A percentile compares a stretch with the other conserved stretches of the same genome.
phyloP scores from a whole-genome alignment of 1,140 invertebrate species.

The Drosophila orosa region DNA sequence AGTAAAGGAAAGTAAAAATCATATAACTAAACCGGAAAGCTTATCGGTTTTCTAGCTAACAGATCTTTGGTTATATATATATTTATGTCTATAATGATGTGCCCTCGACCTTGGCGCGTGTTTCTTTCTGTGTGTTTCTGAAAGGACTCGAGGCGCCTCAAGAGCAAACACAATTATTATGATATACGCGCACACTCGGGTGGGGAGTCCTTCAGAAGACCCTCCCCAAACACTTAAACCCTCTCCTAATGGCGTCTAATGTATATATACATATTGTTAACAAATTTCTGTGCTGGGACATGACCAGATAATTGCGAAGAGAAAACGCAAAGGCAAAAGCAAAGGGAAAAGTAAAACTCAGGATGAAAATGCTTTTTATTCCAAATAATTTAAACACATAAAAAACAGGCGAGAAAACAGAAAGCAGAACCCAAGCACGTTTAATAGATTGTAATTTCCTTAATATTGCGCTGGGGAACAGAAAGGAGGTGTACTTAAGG shows the following conservation, averaged over 20 bases:
- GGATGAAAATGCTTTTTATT: slow-evolving; percentile 42
- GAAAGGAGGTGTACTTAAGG: slow-evolving; percentile 57
- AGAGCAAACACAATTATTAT: slow-evolving; percentile 66
- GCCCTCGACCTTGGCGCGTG: slow-evolving; percentile 28
- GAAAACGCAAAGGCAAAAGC: slow-evolving; percentile 19
- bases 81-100: not conserved
- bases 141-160: slow-evolving; percentile 22
- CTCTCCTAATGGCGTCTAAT: slow-evolving; percentile 64
- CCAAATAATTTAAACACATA: slow-evolving; percentile 42
- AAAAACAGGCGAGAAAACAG: slow-evolving; percentile 37
- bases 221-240: slow-evolving; percentile 45
- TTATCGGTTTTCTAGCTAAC: slow-evolving; percentile 12
- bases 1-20: slow-evolving; percentile 7
- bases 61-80: slow-evolving; percentile 1
- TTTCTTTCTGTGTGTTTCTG: not conserved
- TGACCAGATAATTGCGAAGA: slow-evolving; percentile 72
- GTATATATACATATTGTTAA: slow-evolving; percentile 52
- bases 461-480: slow-evolving; percentile 55
- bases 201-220: slow-evolving; percentile 47
- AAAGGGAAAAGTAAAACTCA: slow-evolving; percentile 16
- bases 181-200: slow-evolving; percentile 56
- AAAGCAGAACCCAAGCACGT: slow-evolving; percentile 57
- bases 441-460: slow-evolving; percentile 69
- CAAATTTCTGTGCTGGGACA: slow-evolving; percentile 77
- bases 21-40: slow-evolving; percentile 5